Evolutionary conservation across 2,888 invertebrate genomes (phyloP).

Genomic region (Diplolepis rosae): DNA sequence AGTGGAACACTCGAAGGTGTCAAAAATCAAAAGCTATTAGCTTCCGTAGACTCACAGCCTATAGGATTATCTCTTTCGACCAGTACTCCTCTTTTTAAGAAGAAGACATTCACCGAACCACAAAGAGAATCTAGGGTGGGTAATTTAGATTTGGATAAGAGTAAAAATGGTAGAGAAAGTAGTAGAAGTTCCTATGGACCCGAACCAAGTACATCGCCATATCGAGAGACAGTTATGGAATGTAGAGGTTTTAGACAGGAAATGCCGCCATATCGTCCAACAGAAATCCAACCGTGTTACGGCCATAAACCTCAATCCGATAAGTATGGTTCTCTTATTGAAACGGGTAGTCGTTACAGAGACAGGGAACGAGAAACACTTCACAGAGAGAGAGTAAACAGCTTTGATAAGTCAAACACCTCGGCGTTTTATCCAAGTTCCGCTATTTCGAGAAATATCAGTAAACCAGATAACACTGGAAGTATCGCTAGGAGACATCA

Average conservation of each 20-base stretch:
- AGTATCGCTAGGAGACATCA: slow-evolving; percentile 62
- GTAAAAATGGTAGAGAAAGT: slow-evolving; percentile 67
- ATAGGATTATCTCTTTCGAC: slow-evolving; percentile 76
- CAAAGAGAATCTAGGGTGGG: slow-evolving; percentile 63
- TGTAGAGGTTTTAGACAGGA: slow-evolving; percentile 65
- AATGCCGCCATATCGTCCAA: slow-evolving; percentile 66
- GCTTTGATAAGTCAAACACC: slow-evolving; percentile 68
- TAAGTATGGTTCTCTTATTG: slow-evolving; percentile 67
- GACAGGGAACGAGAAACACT: slow-evolving; percentile 63
- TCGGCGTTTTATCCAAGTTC: slow-evolving; percentile 64
- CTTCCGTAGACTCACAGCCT: slow-evolving; percentile 72
- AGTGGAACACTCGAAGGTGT: slow-evolving; percentile 68
- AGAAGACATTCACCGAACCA: slow-evolving; percentile 73
- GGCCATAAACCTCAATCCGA: slow-evolving; percentile 64
- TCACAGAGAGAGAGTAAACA: slow-evolving; percentile 69
- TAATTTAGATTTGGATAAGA: slow-evolving; percentile 62
- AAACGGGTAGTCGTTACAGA: slow-evolving; percentile 61
- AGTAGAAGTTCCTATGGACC: slow-evolving; percentile 66
- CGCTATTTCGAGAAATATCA: slow-evolving; percentile 61
- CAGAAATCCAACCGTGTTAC: slow-evolving; percentile 64
- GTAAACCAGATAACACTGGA: slow-evolving; percentile 62
- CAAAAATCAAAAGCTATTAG: slow-evolving; percentile 68
- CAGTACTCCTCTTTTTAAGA: slow-evolving; percentile 81
- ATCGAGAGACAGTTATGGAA: slow-evolving; percentile 67
- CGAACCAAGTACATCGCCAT: slow-evolving; percentile 69